phyloP scores from a whole-genome alignment of 1,140 invertebrate species.

The Arctopsyche grandis region DNA sequence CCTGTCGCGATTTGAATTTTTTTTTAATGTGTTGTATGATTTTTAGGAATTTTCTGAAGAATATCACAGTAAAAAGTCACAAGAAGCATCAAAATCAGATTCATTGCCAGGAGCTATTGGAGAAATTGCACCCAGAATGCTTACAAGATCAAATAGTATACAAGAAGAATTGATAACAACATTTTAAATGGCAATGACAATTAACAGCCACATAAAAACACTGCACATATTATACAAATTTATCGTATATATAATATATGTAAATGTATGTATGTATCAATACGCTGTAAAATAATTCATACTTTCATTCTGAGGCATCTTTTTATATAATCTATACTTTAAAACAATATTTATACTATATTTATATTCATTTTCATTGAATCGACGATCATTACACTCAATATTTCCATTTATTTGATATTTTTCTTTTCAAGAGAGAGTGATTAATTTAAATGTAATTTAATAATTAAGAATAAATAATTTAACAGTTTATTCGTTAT shows the following conservation, averaged over 20 bases:
- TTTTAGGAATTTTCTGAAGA: slow-evolving; percentile 77
- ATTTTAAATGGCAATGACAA: slow-evolving; percentile 54
- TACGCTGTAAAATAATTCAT: not conserved
- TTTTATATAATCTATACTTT: not conserved
- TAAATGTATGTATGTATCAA: no score
- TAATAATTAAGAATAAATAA: slow-evolving; percentile 51
- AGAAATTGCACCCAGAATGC: slow-evolving; percentile 66
- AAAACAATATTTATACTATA: no score
- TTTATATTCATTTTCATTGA: slow-evolving; percentile 1
- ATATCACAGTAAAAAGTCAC: slow-evolving; percentile 75
- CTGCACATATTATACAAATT: no score
- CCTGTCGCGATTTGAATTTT: not conserved
- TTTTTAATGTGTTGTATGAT: slow-evolving; percentile 20
- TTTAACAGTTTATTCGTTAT: slow-evolving; percentile 51
- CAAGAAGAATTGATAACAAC: slow-evolving; percentile 81
- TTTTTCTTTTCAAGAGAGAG: slow-evolving; percentile 37
- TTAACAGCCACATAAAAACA: not conserved
- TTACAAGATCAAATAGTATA: slow-evolving; percentile 81
- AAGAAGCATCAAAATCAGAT: slow-evolving; percentile 70
- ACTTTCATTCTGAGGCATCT: not conserved
- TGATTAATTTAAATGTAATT: slow-evolving; percentile 58
- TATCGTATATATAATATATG: no score
- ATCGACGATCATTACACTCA: not conserved
- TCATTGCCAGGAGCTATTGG: slow-evolving; percentile 66
- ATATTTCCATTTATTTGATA: slow-evolving; percentile 17